Conservation (phyloP, 2,797 vertebrate species). For the Periparus ater region DNA sequence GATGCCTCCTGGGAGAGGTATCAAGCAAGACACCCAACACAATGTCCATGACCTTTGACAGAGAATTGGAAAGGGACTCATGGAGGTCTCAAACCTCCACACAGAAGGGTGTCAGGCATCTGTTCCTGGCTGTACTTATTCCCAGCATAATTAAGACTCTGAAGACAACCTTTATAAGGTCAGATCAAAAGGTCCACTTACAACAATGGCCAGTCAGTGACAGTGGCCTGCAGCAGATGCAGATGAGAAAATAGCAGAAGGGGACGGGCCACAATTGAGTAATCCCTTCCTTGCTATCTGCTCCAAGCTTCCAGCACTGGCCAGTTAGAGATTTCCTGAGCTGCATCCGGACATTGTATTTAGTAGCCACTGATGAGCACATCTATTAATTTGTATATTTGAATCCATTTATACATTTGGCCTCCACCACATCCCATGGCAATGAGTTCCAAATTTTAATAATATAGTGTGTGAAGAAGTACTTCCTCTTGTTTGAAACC, state of each 20-base stretch:
- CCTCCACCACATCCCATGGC: neutral
- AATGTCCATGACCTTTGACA: neutral
- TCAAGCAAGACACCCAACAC: neutral
- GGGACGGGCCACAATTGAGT: neutral
- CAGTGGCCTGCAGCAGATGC: neutral
- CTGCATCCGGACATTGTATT: neutral
- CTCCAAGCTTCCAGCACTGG: constrained; percentile 16
- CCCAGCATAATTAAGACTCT: neutral
- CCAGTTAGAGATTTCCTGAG: constrained; percentile 40
- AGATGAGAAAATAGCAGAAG: neutral
- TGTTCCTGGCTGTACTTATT: neutral
- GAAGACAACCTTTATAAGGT: neutral
- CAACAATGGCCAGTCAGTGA: neutral
- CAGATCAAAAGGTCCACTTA: neutral
- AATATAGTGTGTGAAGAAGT: constrained; percentile 3
- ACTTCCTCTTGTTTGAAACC: constrained; percentile 11
- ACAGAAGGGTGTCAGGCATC: neutral
- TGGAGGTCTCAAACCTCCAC: neutral
- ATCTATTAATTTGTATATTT: neutral
- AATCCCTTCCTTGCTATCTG: neutral
- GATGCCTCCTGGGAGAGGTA: neutral
- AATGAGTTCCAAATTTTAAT: constrained; percentile 13
- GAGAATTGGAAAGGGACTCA: neutral
- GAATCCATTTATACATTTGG: neutral
- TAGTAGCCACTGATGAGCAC: neutral